Percentiles rank a stretch among this genome's conserved stretches.
Conservation (phyloP, 2,113 vertebrate species). For the Salvelinus alpinus region DNA sequence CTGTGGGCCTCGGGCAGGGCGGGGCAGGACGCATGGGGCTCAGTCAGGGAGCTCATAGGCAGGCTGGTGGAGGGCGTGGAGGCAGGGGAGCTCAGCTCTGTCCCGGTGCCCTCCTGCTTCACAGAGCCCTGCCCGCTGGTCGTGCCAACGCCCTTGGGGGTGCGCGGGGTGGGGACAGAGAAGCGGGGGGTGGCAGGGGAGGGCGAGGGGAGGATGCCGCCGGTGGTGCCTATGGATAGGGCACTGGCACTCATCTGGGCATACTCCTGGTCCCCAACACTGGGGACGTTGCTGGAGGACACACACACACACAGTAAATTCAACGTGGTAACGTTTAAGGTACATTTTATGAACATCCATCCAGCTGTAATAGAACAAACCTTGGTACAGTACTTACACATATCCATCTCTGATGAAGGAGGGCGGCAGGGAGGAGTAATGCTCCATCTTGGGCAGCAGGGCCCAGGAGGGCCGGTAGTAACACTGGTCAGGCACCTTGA, state of each 20-base stretch:
- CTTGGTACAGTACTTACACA: constrained; percentile 40
- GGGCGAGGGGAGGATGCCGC: constrained; percentile 89
- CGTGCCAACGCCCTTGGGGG: constrained; percentile 87
- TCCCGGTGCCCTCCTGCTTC: constrained; percentile 85
- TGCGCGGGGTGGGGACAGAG: constrained; percentile 94
- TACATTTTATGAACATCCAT: neutral
- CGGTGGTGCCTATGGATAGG: constrained; percentile 86
- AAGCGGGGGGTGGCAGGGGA: constrained; percentile 96
- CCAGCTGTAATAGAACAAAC: neutral
- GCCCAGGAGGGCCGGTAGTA: constrained; percentile 95
- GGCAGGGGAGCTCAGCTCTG: constrained; percentile 92
- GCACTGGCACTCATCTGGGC: constrained; percentile 83
- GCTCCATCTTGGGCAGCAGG: constrained; percentile 91
- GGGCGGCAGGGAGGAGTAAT: constrained; percentile 83
- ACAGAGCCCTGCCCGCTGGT: constrained; percentile 94
- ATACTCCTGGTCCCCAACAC: constrained; percentile 88
- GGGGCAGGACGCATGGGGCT: constrained; percentile 81
- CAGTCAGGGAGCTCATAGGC: constrained; percentile 88
- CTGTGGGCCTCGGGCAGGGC: constrained; percentile 93
- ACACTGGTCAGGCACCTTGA: constrained; percentile 92
- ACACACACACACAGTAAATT: constrained; percentile 15
- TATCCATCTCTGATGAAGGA: constrained; percentile 90
- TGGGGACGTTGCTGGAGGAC: constrained; percentile 86
- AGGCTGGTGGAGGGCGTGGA: constrained; percentile 93
- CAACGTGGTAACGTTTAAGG: no score